Evolutionary conservation across 2,113 vertebrate species (phyloP).

Genomic region (Stigmatopora nigra): DNA sequence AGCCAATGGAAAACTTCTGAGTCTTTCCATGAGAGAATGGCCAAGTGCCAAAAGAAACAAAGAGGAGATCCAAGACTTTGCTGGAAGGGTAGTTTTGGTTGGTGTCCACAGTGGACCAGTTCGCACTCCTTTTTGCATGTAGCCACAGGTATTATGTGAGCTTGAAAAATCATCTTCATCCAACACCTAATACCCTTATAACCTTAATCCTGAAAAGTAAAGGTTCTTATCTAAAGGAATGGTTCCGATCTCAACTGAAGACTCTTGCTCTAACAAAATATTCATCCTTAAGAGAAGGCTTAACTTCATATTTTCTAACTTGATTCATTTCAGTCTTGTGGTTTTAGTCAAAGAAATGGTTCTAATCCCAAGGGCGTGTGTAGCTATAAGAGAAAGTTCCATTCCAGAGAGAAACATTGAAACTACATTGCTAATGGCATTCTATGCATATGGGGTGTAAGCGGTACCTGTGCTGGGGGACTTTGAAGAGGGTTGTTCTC

Average conservation of each 20-base stretch:
- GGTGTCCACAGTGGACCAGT: too few species aligned
- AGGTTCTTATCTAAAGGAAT: not conserved
- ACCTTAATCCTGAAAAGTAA: not conserved
- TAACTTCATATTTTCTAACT: not conserved
- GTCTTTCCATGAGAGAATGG: not conserved
- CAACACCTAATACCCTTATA: too few species aligned
- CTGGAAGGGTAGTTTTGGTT: too few species aligned
- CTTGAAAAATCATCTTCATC: too few species aligned
- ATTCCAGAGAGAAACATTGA: too few species aligned
- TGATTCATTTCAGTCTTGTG: too few species aligned
- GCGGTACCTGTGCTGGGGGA: conserved; percentile 84
- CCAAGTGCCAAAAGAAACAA: not conserved
- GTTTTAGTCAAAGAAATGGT: not conserved
- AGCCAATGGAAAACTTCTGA: not conserved
- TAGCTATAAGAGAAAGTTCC: too few species aligned
- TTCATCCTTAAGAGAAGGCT: not conserved
- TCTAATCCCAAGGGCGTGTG: not conserved
- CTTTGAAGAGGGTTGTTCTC: conserved; percentile 95
- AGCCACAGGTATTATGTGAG: too few species aligned
- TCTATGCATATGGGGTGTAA: too few species aligned
- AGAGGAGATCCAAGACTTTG: too few species aligned
- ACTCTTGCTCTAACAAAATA: not conserved
- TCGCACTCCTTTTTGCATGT: too few species aligned
- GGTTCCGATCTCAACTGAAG: not conserved
- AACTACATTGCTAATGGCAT: too few species aligned